Evolutionary conservation across 2,797 vertebrate genomes (phyloP).

Genomic region (Chromobotia macracanthus): DNA sequence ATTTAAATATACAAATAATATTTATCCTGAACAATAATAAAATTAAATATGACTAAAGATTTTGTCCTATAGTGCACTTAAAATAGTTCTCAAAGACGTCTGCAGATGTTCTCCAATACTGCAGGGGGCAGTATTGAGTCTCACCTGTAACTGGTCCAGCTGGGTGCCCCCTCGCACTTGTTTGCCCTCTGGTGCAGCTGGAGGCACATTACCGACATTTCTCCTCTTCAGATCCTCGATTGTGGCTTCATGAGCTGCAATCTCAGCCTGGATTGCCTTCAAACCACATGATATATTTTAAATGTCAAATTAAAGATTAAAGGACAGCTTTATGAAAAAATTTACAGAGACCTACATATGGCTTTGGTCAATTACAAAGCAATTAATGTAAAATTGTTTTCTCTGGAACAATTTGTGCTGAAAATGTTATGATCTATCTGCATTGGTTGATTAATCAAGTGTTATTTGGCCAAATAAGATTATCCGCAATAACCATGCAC

Average conservation of each 20-base stretch:
- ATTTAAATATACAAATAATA: too few species aligned
- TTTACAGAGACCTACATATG: too few species aligned
- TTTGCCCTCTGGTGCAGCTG: conserved; percentile 80
- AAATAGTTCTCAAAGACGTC: background rate
- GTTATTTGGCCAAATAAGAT: too few species aligned
- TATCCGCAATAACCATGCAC: too few species aligned
- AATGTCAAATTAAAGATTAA: background rate
- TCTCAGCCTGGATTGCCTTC: conserved; percentile 92
- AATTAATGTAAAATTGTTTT: too few species aligned
- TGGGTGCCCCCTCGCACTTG: conserved; percentile 82
- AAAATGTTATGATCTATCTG: too few species aligned
- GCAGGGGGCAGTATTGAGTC: conserved; percentile 63
- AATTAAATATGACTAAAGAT: background rate
- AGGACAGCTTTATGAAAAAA: background rate
- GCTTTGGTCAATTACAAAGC: too few species aligned
- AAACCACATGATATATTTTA: conserved; percentile 12
- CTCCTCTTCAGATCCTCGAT: conserved; percentile 88
- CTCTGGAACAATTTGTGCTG: too few species aligned
- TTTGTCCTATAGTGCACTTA: background rate
- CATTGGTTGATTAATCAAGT: too few species aligned
- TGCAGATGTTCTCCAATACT: conserved; percentile 55
- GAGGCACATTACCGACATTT: conserved; percentile 78
- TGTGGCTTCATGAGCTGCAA: conserved; percentile 87
- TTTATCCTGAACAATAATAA: too few species aligned
- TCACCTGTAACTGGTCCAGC: conserved; percentile 91